Percentiles rank a stretch among this genome's conserved stretches.
These are phyloP conservation scores for Neotoxoptera formosana DNA, from an alignment of 1,140 invertebrate genomes.

Conservation along the genomic window DNA sequence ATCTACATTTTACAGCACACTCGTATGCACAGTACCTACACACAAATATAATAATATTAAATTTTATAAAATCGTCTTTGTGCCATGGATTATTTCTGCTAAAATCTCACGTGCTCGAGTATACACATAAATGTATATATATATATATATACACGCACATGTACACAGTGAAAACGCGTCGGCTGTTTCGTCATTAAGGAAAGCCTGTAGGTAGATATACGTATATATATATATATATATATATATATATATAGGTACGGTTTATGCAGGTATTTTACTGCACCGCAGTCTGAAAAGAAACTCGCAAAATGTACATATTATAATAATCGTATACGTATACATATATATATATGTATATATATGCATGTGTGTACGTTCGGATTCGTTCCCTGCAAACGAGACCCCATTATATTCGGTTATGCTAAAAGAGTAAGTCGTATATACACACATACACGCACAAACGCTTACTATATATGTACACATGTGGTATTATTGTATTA, in stretches of 20 bases:
- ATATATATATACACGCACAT: neutral
- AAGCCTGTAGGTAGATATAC: neutral
- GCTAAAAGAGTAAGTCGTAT: conserved; percentile 5
- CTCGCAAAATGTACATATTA: neutral
- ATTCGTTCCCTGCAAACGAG: neutral
- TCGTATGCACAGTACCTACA: neutral
- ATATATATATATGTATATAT: too few species aligned
- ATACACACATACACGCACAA: neutral
- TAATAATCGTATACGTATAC: neutral
- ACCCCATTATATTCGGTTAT: conserved; percentile 15
- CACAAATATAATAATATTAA: neutral
- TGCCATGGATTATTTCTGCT: neutral
- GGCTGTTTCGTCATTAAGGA: neutral
- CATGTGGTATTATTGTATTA: neutral
- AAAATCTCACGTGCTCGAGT: neutral
- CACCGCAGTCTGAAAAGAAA: neutral
- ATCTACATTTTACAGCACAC: neutral
- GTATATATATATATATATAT: neutral
- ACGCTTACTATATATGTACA: neutral
- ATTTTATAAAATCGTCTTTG: neutral
- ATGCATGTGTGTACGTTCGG: too few species aligned
- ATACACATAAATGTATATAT: neutral
- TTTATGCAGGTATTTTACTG: conserved; percentile 17
- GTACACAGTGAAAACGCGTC: neutral
- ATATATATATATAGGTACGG: too few species aligned